Conservation (phyloP, 2,888 invertebrate genomes). For the Agrotis clavis region DNA sequence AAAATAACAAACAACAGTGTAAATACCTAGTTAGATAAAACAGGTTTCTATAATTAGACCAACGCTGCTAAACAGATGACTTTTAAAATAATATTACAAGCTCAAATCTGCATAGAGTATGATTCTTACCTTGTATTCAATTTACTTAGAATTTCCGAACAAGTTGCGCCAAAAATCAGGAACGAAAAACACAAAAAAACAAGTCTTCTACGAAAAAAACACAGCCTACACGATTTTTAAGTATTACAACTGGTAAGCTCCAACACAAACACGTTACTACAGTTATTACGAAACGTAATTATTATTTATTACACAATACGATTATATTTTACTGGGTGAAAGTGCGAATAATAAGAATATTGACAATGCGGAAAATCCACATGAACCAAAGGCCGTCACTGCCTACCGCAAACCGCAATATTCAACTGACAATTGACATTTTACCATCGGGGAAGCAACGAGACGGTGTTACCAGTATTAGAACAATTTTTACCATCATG, state of each 20-base stretch:
- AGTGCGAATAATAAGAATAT: conserved; percentile 78
- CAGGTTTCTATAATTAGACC: conserved; percentile 79
- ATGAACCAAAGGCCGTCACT: conserved; percentile 62
- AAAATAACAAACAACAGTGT: conserved; percentile 40
- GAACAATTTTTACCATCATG: conserved; percentile 16
- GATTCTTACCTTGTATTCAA: conserved; percentile 78
- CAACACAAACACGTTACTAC: conserved; percentile 36
- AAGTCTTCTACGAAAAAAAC: conserved; percentile 76
- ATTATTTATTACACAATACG: conserved; percentile 71
- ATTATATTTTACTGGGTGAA: conserved; percentile 75
- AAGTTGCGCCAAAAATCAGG: conserved; percentile 77
- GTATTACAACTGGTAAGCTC: conserved; percentile 48
- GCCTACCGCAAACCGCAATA: conserved; percentile 81
- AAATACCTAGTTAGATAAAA: conserved; percentile 29
- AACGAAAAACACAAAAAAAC: conserved; percentile 80
- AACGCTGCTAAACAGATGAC: conserved; percentile 46
- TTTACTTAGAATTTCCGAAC: conserved; percentile 68
- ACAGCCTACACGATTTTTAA: conserved; percentile 68
- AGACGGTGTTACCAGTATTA: conserved; percentile 63
- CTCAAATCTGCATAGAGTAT: conserved; percentile 3
- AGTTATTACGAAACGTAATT: conserved; percentile 45
- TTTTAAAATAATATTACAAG: conserved; percentile 3
- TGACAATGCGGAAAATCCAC: conserved; percentile 70
- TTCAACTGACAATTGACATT: conserved; percentile 83
- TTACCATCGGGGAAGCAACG: conserved; percentile 48